Conservation (phyloP, 1,140 invertebrate species). For the Drosophila tropicalis region DNA sequence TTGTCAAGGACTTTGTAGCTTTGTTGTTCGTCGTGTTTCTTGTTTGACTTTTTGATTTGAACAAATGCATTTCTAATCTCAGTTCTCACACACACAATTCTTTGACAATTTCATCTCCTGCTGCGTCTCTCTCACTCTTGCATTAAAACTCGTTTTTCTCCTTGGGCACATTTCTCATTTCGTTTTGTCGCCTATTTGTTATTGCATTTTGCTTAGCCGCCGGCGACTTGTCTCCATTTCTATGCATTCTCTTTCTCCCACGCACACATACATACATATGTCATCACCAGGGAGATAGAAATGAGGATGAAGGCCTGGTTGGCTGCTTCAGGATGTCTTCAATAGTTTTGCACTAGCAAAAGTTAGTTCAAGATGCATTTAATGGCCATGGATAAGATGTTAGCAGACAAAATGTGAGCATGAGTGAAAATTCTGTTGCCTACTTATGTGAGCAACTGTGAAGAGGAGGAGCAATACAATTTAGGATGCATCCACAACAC, state of each 20-base stretch:
- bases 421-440: constrained; percentile 13
- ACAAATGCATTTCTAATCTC: constrained; percentile 80
- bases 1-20: constrained; percentile 34
- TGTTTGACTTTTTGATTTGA: constrained; percentile 75
- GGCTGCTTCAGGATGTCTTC: constrained; percentile 53
- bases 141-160: not conserved
- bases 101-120: constrained; percentile 10
- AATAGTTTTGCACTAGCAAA: constrained; percentile 46
- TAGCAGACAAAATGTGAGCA: not conserved
- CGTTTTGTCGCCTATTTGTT: constrained; percentile 81
- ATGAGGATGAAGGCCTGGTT: not conserved
- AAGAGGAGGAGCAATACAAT: not conserved
- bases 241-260: not conserved
- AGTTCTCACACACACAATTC: constrained; percentile 44
- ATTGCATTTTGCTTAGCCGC: constrained; percentile 69
- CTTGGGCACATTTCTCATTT: constrained; percentile 73
- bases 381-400: constrained; percentile 28
- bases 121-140: constrained; percentile 1
- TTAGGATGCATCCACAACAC: not conserved
- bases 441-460: constrained; percentile 8
- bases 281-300: constrained; percentile 48
- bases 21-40: constrained; percentile 14
- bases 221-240: constrained; percentile 38
- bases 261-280: constrained; percentile 66
- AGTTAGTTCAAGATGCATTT: constrained; percentile 36